Evolutionary conservation across 2,888 invertebrate genomes (phyloP), one percentile per base, ranked within the genome.

Genomic region (Trichogramma evanescens): DNA sequence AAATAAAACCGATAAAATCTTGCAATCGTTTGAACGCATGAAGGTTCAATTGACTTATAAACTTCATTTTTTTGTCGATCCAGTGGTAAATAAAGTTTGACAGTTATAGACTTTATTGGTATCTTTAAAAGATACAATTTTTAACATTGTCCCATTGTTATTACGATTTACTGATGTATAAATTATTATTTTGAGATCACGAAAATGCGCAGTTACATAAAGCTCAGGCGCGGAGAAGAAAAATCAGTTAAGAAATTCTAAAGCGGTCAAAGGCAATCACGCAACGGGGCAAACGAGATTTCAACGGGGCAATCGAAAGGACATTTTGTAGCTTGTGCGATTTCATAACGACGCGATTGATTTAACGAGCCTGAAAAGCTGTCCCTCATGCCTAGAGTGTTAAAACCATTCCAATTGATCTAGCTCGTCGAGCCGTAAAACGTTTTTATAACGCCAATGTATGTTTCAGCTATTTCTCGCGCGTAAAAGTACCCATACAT

Each of bases 331-430:
- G 26, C 26, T 26, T 26, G 26, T 26, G 26, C 3, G 26, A 26
- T 26, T 26, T 26, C 26, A 26, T 7, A 38, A 51, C n/a, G 38
- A 44, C 7, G 40, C 43, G 10, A 41, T 4, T 41, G 48, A n/a
- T 40, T 44, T 5, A 58, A 40, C 41, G 48, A 42, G 46, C 46
- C 7, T 7, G 51, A 48, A 48, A 41, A 41, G 46, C 8, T 6
- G 58, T 40, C 7, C 8, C 48, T 13, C 9, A 41, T n/a, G 8
- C 46, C 52, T 40, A 10, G 3, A 6, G 40, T 7, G 41, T 40
- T 41, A 6, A 4, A 9, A 50, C 3, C 50, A 50, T 54, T 50
- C 39, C 42, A 56, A 60, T 56, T 55, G 56, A 60, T 56, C 56
- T 50, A 38, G 39, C 46, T 40, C 50, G 40, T 46, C 46, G 3